Percentiles rank a stretch among this genome's conserved stretches.
phyloP scores from a whole-genome alignment of 2,888 invertebrate genomes.

The Phyllotreta cruciferae region DNA sequence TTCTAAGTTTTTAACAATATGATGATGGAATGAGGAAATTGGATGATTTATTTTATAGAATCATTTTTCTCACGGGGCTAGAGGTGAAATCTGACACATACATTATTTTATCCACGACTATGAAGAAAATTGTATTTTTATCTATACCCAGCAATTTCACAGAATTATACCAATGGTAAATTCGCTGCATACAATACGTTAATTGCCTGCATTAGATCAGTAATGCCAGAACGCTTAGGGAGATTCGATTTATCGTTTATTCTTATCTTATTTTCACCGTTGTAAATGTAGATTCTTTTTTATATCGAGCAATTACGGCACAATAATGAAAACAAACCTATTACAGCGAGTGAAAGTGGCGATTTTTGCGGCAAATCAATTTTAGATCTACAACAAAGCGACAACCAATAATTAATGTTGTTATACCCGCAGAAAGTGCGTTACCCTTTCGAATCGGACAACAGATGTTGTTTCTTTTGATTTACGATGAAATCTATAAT shows the following conservation, averaged over 20 bases:
- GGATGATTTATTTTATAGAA: too few species aligned
- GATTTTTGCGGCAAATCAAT: conserved; percentile 19
- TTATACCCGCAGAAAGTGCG: not conserved
- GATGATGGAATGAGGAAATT: too few species aligned
- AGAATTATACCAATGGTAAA: not conserved
- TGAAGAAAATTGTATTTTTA: not conserved
- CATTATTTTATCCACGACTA: not conserved
- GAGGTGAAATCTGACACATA: not conserved
- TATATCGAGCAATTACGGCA: not conserved
- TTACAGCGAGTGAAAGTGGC: conserved; percentile 21
- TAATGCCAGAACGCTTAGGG: too few species aligned
- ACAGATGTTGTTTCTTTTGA: conserved; percentile 11
- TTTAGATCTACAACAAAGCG: conserved; percentile 11
- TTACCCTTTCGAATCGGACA: conserved; percentile 3
- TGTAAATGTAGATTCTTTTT: too few species aligned
- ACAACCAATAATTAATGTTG: conserved; percentile 10
- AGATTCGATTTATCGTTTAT: too few species aligned
- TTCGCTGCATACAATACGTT: too few species aligned
- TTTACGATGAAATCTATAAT: not conserved
- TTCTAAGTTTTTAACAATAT: too few species aligned
- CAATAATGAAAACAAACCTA: conserved; percentile 16
- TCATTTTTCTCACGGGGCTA: too few species aligned
- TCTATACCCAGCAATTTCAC: not conserved
- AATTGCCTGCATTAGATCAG: too few species aligned
- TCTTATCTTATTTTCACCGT: too few species aligned